A percentile compares a stretch with the other conserved stretches of the same genome.
These are phyloP conservation scores for Mionectes macconnelli DNA, from an alignment of 2,113 vertebrate genomes.

Conservation along the genomic window DNA sequence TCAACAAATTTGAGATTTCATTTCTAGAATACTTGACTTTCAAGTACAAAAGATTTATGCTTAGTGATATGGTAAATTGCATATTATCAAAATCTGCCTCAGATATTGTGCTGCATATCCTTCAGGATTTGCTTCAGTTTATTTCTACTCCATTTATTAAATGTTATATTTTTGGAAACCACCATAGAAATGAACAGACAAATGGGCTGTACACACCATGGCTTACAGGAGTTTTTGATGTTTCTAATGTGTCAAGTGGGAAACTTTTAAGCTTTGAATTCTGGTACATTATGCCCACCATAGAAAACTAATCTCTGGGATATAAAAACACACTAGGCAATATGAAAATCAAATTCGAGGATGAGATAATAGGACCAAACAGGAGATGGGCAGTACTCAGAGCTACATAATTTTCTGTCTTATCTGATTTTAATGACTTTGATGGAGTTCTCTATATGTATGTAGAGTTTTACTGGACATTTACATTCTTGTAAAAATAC, in stretches of 20 bases:
- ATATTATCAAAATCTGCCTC: background rate
- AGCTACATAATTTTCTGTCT: background rate
- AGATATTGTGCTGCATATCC: background rate
- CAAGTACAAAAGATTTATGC: background rate
- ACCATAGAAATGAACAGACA: background rate
- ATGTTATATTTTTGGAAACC: background rate
- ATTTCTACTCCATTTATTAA: background rate
- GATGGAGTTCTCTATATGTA: background rate
- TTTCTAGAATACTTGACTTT: background rate
- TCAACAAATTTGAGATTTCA: background rate
- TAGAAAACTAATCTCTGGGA: background rate
- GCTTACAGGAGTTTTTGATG: background rate
- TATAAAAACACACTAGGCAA: background rate
- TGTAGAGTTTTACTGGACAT: background rate
- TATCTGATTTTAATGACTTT: background rate
- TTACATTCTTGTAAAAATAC: background rate
- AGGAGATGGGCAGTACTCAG: background rate
- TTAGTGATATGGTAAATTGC: background rate
- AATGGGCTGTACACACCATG: background rate
- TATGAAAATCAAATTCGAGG: background rate
- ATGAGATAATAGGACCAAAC: background rate
- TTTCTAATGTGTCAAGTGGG: background rate
- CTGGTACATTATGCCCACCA: background rate
- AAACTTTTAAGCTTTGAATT: background rate
- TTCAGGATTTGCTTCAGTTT: background rate